These are phyloP conservation scores for Drosophila histrio DNA, from an alignment of 2,888 invertebrate genomes.

Conservation along the genomic window DNA sequence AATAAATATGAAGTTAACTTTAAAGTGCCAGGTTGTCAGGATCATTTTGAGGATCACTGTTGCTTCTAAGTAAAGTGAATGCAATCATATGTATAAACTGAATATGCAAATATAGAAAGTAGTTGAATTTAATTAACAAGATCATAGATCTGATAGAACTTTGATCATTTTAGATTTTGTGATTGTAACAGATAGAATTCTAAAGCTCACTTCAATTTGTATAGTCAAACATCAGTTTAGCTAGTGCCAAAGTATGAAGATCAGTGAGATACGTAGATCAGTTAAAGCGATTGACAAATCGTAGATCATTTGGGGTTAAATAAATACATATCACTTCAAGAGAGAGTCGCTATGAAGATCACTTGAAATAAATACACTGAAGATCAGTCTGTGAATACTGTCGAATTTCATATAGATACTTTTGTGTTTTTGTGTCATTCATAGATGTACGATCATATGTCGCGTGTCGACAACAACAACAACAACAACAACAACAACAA, in stretches of 20 bases:
- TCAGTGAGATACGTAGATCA: not conserved
- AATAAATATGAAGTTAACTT: too few species aligned
- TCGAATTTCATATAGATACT: not conserved
- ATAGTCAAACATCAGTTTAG: not conserved
- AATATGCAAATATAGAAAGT: not conserved
- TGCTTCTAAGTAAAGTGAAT: too few species aligned
- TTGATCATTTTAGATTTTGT: not conserved
- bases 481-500: slow-evolving; percentile 17
- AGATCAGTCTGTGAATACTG: not conserved
- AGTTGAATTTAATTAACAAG: not conserved
- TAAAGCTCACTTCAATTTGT: not conserved
- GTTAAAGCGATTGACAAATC: not conserved
- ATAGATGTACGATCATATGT: slow-evolving; percentile 28
- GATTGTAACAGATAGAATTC: too few species aligned
- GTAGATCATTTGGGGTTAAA: not conserved
- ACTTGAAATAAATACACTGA: not conserved
- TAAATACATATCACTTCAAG: not conserved
- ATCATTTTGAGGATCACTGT: too few species aligned
- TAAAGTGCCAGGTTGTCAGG: too few species aligned
- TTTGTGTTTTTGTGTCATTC: slow-evolving; percentile 6
- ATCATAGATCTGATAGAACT: not conserved
- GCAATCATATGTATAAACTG: too few species aligned
- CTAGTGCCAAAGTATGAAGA: not conserved
- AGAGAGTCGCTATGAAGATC: not conserved
- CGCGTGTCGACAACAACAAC: slow-evolving; percentile 39